Conservation (phyloP, 2,113 vertebrate genomes). For the Xiphophorus maculatus region DNA sequence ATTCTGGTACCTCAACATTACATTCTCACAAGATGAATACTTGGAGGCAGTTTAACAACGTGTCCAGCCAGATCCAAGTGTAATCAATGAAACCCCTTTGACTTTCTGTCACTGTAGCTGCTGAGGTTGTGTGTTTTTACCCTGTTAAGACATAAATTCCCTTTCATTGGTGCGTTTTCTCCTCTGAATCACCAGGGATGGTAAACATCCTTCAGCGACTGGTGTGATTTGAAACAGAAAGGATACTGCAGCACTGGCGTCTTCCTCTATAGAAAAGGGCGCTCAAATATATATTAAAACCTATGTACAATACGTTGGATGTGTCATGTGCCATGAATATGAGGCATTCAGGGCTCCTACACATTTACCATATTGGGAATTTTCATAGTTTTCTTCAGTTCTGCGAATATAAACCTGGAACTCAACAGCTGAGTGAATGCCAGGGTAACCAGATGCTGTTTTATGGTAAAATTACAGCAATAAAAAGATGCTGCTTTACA, state of each 20-base stretch:
- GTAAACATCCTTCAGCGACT: too few relatives aligned
- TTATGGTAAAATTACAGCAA: slow-evolving; percentile 5
- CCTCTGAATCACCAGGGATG: not conserved
- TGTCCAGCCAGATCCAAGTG: too few relatives aligned
- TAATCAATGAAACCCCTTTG: not conserved
- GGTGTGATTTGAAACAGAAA: slow-evolving; percentile 37
- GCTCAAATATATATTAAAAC: slow-evolving; percentile 79
- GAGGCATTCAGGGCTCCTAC: slow-evolving; percentile 59
- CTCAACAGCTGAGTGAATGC: slow-evolving; percentile 12
- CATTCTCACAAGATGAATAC: too few relatives aligned
- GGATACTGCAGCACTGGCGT: slow-evolving; percentile 68
- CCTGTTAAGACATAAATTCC: slow-evolving; percentile 39
- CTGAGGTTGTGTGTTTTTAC: slow-evolving; percentile 44
- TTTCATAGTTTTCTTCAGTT: slow-evolving; percentile 18
- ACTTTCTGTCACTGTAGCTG: not conserved
- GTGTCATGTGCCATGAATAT: slow-evolving; percentile 66
- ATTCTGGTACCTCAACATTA: too few relatives aligned
- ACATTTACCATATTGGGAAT: slow-evolving; percentile 10
- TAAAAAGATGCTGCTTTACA: not conserved
- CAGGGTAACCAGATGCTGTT: not conserved
- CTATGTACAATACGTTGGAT: slow-evolving; percentile 74
- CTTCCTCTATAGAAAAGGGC: slow-evolving; percentile 57
- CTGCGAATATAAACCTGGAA: slow-evolving; percentile 1
- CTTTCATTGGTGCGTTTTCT: slow-evolving; percentile 1
- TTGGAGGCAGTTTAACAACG: too few relatives aligned